Conservation (phyloP, 2,113 vertebrate species). For the Xenopus laevis region DNA sequence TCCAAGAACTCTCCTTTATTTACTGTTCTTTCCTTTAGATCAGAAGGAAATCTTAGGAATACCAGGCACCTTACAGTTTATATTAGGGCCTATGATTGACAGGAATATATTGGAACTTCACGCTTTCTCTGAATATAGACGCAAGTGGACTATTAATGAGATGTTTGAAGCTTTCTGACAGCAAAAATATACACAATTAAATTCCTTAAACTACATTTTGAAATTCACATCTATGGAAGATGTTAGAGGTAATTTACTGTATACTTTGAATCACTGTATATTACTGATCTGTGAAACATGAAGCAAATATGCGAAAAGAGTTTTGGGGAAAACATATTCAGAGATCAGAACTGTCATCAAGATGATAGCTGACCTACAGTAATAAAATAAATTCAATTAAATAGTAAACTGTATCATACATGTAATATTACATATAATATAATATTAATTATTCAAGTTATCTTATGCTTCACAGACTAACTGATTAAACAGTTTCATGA, state of each 20-base stretch:
- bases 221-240: not conserved
- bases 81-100: constrained; percentile 37
- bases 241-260: not conserved
- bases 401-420: no score
- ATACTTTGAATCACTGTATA: not conserved
- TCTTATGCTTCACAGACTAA: no score
- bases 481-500: no score
- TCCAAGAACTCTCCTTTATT: constrained; percentile 19
- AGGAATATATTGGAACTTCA: constrained; percentile 35
- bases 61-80: constrained; percentile 17
- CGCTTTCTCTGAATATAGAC: constrained; percentile 23
- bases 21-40: constrained; percentile 15
- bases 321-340: no score
- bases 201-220: constrained; percentile 6
- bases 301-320: not conserved
- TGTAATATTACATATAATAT: no score
- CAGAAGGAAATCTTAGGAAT: constrained; percentile 2
- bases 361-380: no score
- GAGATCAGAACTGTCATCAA: no score
- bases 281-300: not conserved
- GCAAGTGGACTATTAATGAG: constrained; percentile 29
- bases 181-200: constrained; percentile 36
- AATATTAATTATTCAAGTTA: no score
- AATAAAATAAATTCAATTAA: no score
- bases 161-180: constrained; percentile 20